These are phyloP conservation scores for Mus spretus DNA, from an alignment of 2,797 vertebrate species.

Conservation along the genomic window DNA sequence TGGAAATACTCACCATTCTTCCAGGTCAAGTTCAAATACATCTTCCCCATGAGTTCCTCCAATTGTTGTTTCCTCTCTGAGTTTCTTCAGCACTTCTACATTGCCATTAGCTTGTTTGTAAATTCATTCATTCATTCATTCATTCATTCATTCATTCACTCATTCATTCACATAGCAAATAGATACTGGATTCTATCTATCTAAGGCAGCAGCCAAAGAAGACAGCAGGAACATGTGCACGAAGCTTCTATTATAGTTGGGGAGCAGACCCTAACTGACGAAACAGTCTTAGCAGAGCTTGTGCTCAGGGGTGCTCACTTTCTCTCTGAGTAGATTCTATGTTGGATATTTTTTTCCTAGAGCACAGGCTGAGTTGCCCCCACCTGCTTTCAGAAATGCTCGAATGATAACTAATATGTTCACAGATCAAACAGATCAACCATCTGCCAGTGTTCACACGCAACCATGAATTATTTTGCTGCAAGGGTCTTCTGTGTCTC, in stretches of 20 bases:
- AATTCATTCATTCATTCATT: background rate
- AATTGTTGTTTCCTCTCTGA: background rate
- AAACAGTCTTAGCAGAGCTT: background rate
- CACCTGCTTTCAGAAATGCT: background rate
- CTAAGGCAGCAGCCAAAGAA: background rate
- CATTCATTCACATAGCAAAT: background rate
- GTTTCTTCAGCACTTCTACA: background rate
- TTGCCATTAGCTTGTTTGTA: background rate
- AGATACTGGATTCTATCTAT: background rate
- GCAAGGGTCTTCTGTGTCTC: background rate
- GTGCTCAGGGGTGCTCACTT: accelerated
- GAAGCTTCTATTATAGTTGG: background rate
- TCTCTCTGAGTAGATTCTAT: background rate
- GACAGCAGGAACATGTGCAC: accelerated
- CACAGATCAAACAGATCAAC: background rate
- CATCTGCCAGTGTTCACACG: background rate
- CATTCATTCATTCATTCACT: background rate
- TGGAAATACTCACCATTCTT: background rate
- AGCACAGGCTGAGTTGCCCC: background rate
- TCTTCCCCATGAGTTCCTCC: background rate
- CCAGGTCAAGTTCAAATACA: background rate
- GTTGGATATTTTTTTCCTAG: background rate
- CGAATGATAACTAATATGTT: background rate
- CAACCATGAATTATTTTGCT: background rate
- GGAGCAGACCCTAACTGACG: background rate